These are phyloP conservation scores for Drosophila nr. fundita DNA, from an alignment of 2,888 invertebrate genomes.

Conservation along the genomic window DNA sequence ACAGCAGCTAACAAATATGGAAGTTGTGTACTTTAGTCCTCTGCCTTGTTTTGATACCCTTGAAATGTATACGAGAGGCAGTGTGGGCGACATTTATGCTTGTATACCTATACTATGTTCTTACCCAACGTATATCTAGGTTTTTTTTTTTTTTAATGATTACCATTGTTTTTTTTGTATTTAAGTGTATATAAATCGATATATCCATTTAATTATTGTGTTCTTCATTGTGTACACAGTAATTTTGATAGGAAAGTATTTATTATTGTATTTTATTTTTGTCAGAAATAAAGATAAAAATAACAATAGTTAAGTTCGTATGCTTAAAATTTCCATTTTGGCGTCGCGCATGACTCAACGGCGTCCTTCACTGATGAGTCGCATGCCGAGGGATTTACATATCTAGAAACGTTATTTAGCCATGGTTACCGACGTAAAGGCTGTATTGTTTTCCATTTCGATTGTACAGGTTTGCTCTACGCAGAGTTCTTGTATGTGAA, in stretches of 20 bases:
- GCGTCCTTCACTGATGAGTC: neutral
- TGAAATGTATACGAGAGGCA: constrained; percentile 17
- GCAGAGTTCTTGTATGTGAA: neutral
- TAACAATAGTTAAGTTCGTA: neutral
- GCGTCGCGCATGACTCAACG: neutral
- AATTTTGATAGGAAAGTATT: constrained; percentile 22
- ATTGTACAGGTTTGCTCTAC: neutral
- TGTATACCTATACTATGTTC: constrained; percentile 17
- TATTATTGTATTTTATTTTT: neutral
- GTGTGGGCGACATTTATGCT: neutral
- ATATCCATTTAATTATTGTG: constrained; percentile 6
- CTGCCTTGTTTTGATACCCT: neutral
- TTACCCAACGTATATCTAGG: neutral
- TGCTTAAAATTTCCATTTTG: neutral
- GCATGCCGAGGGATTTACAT: no score
- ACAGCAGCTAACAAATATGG: neutral
- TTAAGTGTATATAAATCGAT: constrained; percentile 39
- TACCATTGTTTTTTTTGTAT: constrained; percentile 7
- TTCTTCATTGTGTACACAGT: constrained; percentile 11
- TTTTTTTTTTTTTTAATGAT: constrained; percentile 3
- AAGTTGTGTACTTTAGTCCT: neutral
- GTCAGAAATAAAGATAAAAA: constrained; percentile 1
- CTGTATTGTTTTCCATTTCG: no score
- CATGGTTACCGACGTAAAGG: no score
- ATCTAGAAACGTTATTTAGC: no score